Conservation (phyloP, 2,113 vertebrate species). For the Stegastes partitus region DNA sequence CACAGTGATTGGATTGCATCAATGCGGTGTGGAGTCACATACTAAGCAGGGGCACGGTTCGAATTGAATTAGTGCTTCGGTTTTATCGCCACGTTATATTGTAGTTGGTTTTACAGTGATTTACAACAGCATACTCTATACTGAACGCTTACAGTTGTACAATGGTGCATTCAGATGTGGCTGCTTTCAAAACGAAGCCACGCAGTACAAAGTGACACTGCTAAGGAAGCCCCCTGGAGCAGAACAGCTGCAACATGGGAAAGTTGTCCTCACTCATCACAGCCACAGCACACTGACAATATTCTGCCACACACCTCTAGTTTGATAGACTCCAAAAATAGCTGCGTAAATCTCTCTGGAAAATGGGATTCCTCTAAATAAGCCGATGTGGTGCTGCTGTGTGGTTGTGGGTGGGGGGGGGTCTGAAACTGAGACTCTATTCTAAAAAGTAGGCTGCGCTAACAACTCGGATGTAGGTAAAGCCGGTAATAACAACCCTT, state of each 20-base stretch:
- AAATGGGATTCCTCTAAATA: constrained; percentile 70
- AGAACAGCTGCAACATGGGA: constrained; percentile 26
- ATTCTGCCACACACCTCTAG: constrained; percentile 48
- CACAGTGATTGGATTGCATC: not conserved
- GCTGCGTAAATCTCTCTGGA: constrained; percentile 57
- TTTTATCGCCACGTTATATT: too few relatives aligned
- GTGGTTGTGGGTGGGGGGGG: not conserved
- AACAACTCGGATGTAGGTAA: not conserved
- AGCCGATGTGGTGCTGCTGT: constrained; percentile 5
- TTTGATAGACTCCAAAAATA: constrained; percentile 57
- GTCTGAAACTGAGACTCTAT: not conserved
- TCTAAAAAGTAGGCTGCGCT: not conserved
- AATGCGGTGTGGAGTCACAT: not conserved
- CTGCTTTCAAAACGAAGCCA: constrained; percentile 32
- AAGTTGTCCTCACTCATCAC: constrained; percentile 28
- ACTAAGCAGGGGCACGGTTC: not conserved
- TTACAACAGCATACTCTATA: too few relatives aligned
- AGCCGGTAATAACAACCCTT: not conserved
- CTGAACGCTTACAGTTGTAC: too few relatives aligned
- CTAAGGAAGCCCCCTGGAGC: constrained; percentile 13
- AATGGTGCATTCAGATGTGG: not conserved
- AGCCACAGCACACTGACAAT: not conserved
- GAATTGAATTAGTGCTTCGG: not conserved
- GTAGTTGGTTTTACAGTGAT: not conserved
- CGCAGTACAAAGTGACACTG: constrained; percentile 3